These are phyloP conservation scores for Drosophila rellima DNA, from an alignment of 2,888 invertebrate species.

Conservation along the genomic window DNA sequence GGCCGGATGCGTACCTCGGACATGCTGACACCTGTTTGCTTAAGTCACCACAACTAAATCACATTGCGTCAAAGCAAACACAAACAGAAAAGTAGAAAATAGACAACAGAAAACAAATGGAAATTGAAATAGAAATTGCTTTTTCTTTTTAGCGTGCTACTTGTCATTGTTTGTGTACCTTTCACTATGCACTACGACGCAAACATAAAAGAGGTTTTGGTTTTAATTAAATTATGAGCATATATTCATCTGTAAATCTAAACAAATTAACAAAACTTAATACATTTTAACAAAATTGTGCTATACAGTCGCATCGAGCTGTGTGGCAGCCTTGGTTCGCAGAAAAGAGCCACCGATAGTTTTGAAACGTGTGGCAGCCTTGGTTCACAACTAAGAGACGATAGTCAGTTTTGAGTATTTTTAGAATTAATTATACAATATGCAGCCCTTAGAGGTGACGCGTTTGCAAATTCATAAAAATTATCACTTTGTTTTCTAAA, in stretches of 20 bases:
- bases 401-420: too few relatives aligned
- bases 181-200: conserved; percentile 7
- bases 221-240: neutral
- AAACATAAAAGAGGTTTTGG: conserved; percentile 9
- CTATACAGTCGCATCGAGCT: neutral
- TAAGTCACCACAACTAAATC: conserved; percentile 19
- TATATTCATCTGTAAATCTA: neutral
- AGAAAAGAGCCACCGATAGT: too few relatives aligned
- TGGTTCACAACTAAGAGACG: too few relatives aligned
- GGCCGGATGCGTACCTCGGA: conserved; percentile 84
- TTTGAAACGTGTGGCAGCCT: too few relatives aligned
- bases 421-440: too few relatives aligned
- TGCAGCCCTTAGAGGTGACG: too few relatives aligned
- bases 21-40: conserved; percentile 58
- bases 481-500: too few relatives aligned
- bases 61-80: conserved; percentile 53
- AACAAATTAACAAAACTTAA: conserved; percentile 27
- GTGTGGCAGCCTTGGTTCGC: neutral
- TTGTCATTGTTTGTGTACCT: conserved; percentile 34
- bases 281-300: conserved; percentile 38
- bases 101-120: conserved; percentile 32
- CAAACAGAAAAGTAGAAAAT: conserved; percentile 20
- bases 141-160: neutral
- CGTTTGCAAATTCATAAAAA: too few relatives aligned
- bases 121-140: conserved; percentile 7